Evolutionary conservation across 2,888 invertebrate species (phyloP).

Genomic region (Vanessa cardui): DNA sequence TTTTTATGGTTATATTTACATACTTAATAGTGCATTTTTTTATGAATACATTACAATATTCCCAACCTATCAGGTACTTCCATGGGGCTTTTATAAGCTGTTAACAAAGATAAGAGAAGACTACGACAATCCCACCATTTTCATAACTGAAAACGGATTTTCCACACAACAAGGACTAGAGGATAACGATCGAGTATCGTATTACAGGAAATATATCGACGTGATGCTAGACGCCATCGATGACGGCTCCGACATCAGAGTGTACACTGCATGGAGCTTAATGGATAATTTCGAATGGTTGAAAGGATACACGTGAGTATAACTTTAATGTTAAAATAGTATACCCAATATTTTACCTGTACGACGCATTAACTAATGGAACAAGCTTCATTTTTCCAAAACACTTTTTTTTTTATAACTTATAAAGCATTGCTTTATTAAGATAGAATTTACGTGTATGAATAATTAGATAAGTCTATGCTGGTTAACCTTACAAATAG

Average conservation of each 20-base stretch:
- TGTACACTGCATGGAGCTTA: constrained; percentile 82
- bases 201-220: constrained; percentile 59
- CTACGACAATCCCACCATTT: constrained; percentile 77
- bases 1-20: no score
- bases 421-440: no score
- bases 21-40: no score
- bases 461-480: no score
- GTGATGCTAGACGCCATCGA: constrained; percentile 64
- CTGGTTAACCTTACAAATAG: no score
- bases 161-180: constrained; percentile 49
- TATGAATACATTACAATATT: no score
- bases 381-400: no score
- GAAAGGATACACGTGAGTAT: constrained; percentile 73
- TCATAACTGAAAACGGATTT: constrained; percentile 82
- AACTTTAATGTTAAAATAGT: neutral
- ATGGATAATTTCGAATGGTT: constrained; percentile 85
- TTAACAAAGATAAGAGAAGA: constrained; percentile 70
- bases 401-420: no score
- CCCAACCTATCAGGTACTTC: constrained; percentile 62
- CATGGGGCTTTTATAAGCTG: constrained; percentile 80
- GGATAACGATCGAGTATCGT: constrained; percentile 66
- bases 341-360: no score
- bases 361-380: no score
- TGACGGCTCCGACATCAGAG: constrained; percentile 64
- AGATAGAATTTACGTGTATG: no score